Base-by-base conservation (phyloP, 2,888 invertebrate genomes). In the Biston stratarius region DNA sequence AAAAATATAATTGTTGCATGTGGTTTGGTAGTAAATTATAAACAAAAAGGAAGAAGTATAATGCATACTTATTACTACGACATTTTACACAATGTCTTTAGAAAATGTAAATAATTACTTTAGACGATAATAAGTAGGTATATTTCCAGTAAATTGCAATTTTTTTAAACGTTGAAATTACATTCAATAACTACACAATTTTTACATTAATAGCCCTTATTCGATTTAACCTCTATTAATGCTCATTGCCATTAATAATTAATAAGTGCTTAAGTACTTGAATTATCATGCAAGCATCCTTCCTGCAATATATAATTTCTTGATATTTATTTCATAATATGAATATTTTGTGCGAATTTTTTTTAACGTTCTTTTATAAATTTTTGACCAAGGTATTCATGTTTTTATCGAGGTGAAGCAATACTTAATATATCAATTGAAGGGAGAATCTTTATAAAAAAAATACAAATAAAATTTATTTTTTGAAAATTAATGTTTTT, bases 231-330 rank as follows among this genome's bases (percentile, higher is more conserved):
- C 45, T 69, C 62, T 69, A 70, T 72, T 69, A 69, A 47, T 40
- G 56, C 63, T 74, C 9, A 70, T 67, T 70, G 69, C 61, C 64
- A 70, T 69, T 72, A 67, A 70, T 70, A 67, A 66, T 67, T 53
- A 69, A 60, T 64, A 70, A 55, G 24, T 62, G 64, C 65, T 65
- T 70, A 63, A n/a, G 33, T 38, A 40, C 34, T 65, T 63, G 68
- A 67, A 42, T 66, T 58, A 66, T 64, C 59, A 67, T 34, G 48
- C 48, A 67, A 56, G 56, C 48, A 61, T 65, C 61, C 67, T 63
- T 67, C 45, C 62, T 49, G 49, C 68, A 65, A 58, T 56, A 59
- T 47, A 45, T 58, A 63, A 64, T 61, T 60, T 10, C 52, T 24
- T 3, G 10, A 9, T 44, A 38, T 59, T 55, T 55, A 64, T 49